Conservation (phyloP, 2,113 vertebrate genomes). For the Tragelaphus scriptus region DNA sequence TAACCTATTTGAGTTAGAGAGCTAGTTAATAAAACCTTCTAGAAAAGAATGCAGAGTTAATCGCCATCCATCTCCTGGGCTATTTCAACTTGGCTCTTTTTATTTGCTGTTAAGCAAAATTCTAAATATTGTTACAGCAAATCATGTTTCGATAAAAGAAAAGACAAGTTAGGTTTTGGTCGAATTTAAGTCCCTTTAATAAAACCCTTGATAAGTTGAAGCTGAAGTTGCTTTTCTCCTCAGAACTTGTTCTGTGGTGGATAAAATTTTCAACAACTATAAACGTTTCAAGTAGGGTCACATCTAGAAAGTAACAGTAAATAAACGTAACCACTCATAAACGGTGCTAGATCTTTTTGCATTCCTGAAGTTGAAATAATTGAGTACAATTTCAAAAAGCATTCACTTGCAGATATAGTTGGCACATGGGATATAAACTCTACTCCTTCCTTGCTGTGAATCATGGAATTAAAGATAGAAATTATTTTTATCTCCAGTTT, state of each 20-base stretch:
- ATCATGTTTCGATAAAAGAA: background rate
- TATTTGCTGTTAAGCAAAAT: slow-evolving; percentile 27
- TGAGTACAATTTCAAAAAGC: background rate
- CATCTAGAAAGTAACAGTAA: background rate
- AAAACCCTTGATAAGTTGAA: background rate
- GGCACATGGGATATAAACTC: background rate
- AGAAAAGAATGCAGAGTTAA: slow-evolving; percentile 39
- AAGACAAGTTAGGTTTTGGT: background rate
- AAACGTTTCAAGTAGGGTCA: background rate
- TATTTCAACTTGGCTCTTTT: slow-evolving; percentile 11
- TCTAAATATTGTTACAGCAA: background rate
- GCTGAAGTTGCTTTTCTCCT: background rate
- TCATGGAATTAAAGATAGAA: background rate
- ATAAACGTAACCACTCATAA: background rate
- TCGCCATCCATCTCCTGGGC: background rate
- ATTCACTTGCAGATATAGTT: background rate
- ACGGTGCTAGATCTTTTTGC: background rate
- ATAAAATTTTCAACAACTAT: background rate
- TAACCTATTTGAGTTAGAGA: slow-evolving; percentile 23
- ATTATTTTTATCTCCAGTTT: slow-evolving; percentile 22
- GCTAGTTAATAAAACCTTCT: slow-evolving; percentile 57
- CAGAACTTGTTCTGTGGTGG: background rate
- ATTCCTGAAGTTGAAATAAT: background rate
- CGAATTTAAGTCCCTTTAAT: background rate
- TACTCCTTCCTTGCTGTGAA: background rate